These are phyloP conservation scores for Oxycera nigricornis DNA, from an alignment of 2,888 invertebrate species.

Conservation along the genomic window DNA sequence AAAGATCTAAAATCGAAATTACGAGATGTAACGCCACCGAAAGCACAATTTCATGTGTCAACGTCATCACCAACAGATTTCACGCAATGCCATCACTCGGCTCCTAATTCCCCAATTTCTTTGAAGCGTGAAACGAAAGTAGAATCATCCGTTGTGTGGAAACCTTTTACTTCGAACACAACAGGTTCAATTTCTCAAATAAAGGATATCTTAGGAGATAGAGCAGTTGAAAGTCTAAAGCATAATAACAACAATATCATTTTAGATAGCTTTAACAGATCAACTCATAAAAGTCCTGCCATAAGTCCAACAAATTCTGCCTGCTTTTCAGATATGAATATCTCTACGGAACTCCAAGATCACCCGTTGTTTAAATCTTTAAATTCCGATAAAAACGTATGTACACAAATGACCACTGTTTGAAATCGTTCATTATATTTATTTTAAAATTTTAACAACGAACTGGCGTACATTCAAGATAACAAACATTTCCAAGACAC, in stretches of 20 bases:
- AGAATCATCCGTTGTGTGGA: constrained; percentile 30
- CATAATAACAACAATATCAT: constrained; percentile 40
- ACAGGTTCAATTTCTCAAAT: constrained; percentile 59
- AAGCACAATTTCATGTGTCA: constrained; percentile 44
- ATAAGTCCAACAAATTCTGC: constrained; percentile 61
- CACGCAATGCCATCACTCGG: constrained; percentile 64
- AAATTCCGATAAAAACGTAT: constrained; percentile 71
- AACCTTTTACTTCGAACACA: constrained; percentile 45
- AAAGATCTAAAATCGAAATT: constrained; percentile 76
- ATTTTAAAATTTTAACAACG: no score
- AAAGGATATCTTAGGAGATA: constrained; percentile 54
- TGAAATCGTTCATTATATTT: no score
- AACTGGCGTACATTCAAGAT: no score
- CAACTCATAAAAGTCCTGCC: constrained; percentile 59
- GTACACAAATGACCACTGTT: constrained; percentile 58
- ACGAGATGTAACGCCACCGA: constrained; percentile 60
- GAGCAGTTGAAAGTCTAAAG: constrained; percentile 50
- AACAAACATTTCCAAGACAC: no score
- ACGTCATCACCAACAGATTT: constrained; percentile 45
- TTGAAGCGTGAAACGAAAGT: constrained; percentile 61
- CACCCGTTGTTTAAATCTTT: constrained; percentile 65
- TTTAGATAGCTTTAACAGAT: constrained; percentile 50
- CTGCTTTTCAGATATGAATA: constrained; percentile 62
- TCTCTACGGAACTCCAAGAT: constrained; percentile 67
- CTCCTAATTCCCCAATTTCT: constrained; percentile 72